Base-by-base conservation (phyloP, 1,140 invertebrate species). In the Neotoxoptera formosana region DNA sequence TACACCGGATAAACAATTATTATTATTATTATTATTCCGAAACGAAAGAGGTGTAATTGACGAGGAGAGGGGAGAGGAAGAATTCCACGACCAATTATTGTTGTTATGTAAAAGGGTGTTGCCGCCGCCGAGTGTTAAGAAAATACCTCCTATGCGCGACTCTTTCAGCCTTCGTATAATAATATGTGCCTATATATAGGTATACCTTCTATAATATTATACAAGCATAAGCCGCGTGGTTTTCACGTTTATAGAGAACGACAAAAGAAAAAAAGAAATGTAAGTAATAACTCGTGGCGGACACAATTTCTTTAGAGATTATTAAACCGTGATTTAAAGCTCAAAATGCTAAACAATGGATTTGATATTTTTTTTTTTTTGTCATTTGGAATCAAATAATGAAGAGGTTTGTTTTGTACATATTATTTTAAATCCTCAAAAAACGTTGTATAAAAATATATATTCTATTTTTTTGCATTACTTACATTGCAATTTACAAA, bases 1-100 rank as follows among this genome's bases (percentile, higher is more conserved):
- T 36, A 53, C 45, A 51, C 90, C 90, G 90, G 67, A 91, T 91
- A 91, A 83, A 91, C 67, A 83, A 91, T 91, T 83, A 48, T 91
- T 91, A 47, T 91, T 60, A 91, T 91, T 83, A 48, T 91, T 91
- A 47, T 91, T 60, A 47, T 76, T 53, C 34, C 36, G 23, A 60
- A 41, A 56, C 53, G 36, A 90, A 60, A 48, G 1, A 23, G 53
- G 21, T 36, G 20, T 47, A 86, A 47, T n/a, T 86, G 45, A 86
- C 9, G 45, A 45, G 14, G 25, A 47, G 41, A 23, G 30, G 30
- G 30, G 25, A 11, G 86, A 14, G 30, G n/a, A 87, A 87, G 20
- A 48, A 91, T 91, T 91, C n/a, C 76, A 91, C 67, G 90, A 30
- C 17, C 60, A 91, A 91, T 91, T 83, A 91, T 91, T 76, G 17